A percentile compares a stretch with the other conserved stretches of the same genome.
Evolutionary conservation across 2,888 invertebrate genomes (phyloP).

Genomic region (Zaprionus obscuricornis): DNA sequence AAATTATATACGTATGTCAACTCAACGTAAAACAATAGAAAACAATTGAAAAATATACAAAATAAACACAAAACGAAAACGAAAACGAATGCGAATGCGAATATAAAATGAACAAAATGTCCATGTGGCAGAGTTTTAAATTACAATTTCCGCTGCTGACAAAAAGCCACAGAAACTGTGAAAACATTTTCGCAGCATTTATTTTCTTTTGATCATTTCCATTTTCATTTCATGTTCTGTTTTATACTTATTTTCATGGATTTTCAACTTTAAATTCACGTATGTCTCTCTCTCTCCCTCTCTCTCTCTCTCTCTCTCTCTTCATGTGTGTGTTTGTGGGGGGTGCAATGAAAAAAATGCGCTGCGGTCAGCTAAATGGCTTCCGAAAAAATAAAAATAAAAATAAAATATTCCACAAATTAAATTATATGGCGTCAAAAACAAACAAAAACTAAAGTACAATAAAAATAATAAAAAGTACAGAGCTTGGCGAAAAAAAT

Average conservation of each 20-base stretch:
- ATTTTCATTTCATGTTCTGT: slow-evolving; percentile 41
- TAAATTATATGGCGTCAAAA: slow-evolving; percentile 43
- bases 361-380: slow-evolving; percentile 61
- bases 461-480: slow-evolving; percentile 18
- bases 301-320: too few relatives aligned
- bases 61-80: slow-evolving; percentile 10
- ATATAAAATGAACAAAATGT: slow-evolving; percentile 1
- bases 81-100: not conserved
- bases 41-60: slow-evolving; percentile 11
- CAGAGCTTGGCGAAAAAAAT: not conserved
- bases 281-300: too few relatives aligned
- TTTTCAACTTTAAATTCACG: slow-evolving; percentile 49
- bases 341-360: slow-evolving; percentile 4
- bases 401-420: slow-evolving; percentile 41
- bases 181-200: slow-evolving; percentile 20
- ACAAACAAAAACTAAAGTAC: slow-evolving; percentile 18
- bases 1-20: slow-evolving; percentile 54
- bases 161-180: slow-evolving; percentile 33
- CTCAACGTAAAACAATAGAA: slow-evolving; percentile 9
- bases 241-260: slow-evolving; percentile 53
- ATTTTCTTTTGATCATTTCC: slow-evolving; percentile 30
- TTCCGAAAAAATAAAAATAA: slow-evolving; percentile 36
- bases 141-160: slow-evolving; percentile 57
- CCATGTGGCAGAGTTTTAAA: slow-evolving; percentile 44
- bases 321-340: not conserved